Evolutionary conservation across 92 coral and sea anemone species (phyloP), one percentile per base, ranked within the genome.

Genomic region (Ricordea florida): DNA sequence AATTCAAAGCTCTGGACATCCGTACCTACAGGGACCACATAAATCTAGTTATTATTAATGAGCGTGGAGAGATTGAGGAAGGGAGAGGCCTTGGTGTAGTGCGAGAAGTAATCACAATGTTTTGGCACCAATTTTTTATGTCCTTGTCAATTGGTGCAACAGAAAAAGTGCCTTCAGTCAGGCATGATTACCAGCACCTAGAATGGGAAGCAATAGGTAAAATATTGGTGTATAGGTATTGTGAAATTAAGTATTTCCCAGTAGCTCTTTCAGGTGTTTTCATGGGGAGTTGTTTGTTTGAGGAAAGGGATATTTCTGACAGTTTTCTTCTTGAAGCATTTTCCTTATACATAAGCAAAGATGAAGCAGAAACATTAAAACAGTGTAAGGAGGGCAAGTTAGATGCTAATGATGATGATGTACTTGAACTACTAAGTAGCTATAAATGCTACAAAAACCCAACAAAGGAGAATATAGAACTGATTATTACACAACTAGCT

Each of bases 401-500:
- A 25, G 82, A 82, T 4, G 15, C 59, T 38, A 62, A 44, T 52
- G 76, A 82, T 43, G 76, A 72, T 58, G 76, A 82, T 10, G 34
- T 73, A 18, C 45, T 73, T 45, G 87, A 82, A 21, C 41, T 73
- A 13, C 42, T 82, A 25, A 63, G 80, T 31, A 40, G 76, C 65
- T 55, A 36, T 41, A 72, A 81, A 38, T 71, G 87, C 72, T 60
- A 49, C 50, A 62, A 45, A 24, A 53, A 9, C 40, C 52, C 81
- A 53, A 76, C 89, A 32, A 78, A 78, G 21, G 85, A 68, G 43
- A 77, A 78, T 46, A 69, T 77, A 16, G 42, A 71, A 21, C 64
- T 48, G 26, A 78, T 69, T 22, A 58, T 76, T 26, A 38, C 62
- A 44, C 71, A 83, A 58, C 58, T 83, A 50, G 89, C 89, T 66